phyloP scores from a whole-genome alignment of 2,797 vertebrate genomes.

The Alcedo quadribrachys region DNA sequence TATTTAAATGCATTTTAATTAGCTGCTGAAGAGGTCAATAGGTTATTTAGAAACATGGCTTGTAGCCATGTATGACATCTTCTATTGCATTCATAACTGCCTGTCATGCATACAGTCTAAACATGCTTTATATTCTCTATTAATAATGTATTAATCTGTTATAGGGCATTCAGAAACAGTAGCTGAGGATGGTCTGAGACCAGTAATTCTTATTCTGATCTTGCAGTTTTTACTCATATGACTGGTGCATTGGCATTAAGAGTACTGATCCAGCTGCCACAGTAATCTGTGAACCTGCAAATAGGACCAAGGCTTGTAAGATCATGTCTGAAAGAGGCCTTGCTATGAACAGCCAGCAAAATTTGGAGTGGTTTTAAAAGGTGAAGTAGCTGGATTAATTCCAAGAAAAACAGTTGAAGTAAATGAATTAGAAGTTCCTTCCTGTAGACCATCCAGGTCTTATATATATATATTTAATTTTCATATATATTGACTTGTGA shows the following conservation, averaged over 20 bases:
- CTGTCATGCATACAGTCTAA: background rate
- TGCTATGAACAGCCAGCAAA: background rate
- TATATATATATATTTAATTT: background rate
- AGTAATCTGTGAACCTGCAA: background rate
- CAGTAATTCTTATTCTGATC: background rate
- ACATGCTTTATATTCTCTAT: conserved; percentile 2
- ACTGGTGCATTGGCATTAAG: background rate
- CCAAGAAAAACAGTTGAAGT: background rate
- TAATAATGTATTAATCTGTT: conserved; percentile 45
- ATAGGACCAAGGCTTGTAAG: background rate
- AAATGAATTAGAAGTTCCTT: background rate
- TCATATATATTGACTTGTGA: background rate
- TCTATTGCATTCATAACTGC: conserved; percentile 44
- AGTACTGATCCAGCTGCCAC: background rate
- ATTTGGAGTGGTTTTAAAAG: background rate
- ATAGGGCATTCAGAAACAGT: conserved; percentile 26
- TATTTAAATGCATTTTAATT: conserved; percentile 60
- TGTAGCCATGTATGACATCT: conserved; percentile 42
- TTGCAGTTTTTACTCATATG: background rate
- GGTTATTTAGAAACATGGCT: conserved; percentile 52
- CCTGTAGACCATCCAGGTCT: background rate
- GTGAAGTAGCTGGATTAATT: background rate
- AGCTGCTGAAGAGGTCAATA: conserved; percentile 48
- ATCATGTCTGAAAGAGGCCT: background rate
- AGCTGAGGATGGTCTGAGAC: background rate